Conservation (phyloP, 1,140 invertebrate genomes). For the Bilobella aurantiaca region DNA sequence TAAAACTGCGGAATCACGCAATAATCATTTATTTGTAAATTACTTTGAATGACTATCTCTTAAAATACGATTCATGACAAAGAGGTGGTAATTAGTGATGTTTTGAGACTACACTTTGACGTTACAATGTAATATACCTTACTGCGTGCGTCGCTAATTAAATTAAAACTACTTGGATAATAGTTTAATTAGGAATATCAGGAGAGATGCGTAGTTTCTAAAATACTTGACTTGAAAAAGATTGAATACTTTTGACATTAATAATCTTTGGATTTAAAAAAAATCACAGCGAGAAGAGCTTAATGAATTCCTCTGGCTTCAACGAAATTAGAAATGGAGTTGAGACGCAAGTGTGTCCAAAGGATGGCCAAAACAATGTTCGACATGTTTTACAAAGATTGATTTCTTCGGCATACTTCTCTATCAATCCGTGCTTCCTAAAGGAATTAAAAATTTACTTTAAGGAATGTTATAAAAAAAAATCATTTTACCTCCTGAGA, state of each 20-base stretch:
- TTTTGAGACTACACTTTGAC: too few species aligned
- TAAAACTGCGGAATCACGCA: too few species aligned
- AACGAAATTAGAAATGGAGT: conserved; percentile 22
- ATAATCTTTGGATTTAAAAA: neutral
- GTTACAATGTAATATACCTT: too few species aligned
- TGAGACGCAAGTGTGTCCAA: conserved; percentile 74
- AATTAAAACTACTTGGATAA: too few species aligned
- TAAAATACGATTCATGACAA: too few species aligned
- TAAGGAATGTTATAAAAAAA: neutral
- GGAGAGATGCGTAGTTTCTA: too few species aligned
- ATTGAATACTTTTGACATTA: neutral
- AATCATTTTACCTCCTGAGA: conserved; percentile 50
- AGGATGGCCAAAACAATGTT: conserved; percentile 89
- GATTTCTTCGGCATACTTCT: conserved; percentile 90
- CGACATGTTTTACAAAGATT: conserved; percentile 89
- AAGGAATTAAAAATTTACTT: conserved; percentile 6
- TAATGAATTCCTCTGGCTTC: conserved; percentile 31
- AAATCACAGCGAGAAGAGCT: conserved; percentile 24
- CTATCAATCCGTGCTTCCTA: conserved; percentile 55
- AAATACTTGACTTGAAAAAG: too few species aligned
- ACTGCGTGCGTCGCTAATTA: too few species aligned
- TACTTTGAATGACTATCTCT: too few species aligned
- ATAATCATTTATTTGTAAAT: too few species aligned
- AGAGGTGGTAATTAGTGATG: too few species aligned
- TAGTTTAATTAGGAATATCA: too few species aligned